Evolutionary conservation across 2,113 vertebrate species (phyloP).

Genomic region (Chloropsis hardwickii): DNA sequence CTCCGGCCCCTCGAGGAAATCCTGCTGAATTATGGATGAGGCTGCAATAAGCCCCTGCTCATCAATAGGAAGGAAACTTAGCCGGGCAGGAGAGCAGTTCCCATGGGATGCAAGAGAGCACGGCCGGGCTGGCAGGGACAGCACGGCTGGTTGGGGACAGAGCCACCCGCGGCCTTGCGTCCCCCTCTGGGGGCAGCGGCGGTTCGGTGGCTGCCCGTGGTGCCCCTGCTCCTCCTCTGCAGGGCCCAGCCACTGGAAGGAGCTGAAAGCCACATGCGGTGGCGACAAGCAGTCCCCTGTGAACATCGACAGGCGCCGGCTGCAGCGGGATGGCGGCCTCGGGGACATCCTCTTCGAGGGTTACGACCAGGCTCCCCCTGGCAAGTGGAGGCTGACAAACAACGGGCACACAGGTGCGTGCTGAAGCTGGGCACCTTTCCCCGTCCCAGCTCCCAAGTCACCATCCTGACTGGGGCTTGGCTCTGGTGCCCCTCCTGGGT

Average conservation of each 20-base stretch:
- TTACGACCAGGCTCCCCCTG: constrained; percentile 71
- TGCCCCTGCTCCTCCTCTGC: neutral
- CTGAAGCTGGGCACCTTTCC: fast-evolving
- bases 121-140: fast-evolving
- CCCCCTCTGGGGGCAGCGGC: neutral
- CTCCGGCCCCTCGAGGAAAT: neutral
- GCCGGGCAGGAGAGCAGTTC: neutral
- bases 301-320: constrained; percentile 69
- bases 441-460: fast-evolving
- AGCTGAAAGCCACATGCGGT: constrained; percentile 30
- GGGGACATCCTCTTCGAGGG: constrained; percentile 76
- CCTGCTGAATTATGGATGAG: constrained; percentile 41
- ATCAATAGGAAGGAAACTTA: neutral
- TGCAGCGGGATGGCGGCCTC: constrained; percentile 64
- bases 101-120: fast-evolving
- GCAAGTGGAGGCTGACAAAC: constrained; percentile 78
- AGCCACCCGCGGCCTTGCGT: neutral
- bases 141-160: neutral
- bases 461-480: fast-evolving
- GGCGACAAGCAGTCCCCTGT: constrained; percentile 79
- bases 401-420: constrained; percentile 79
- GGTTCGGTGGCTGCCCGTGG: fast-evolving
- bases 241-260: constrained; percentile 72
- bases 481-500: fast-evolving
- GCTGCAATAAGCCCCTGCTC: neutral